Evolutionary conservation across 35 echinoderm and acorn worm genomes (phyloP).

Genomic region (Apostichopus californicus): DNA sequence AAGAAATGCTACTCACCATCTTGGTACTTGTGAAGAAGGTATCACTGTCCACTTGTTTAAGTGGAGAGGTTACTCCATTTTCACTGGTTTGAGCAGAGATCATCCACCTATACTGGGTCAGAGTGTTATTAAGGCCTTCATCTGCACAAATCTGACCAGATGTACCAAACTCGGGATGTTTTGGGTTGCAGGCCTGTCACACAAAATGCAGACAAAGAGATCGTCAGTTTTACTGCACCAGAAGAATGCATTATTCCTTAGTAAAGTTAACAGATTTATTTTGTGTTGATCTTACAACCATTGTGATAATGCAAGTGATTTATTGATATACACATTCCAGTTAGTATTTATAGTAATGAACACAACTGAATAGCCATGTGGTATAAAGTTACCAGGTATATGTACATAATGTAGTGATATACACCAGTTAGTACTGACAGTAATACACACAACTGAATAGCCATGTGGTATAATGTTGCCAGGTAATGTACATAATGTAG

Average conservation of each 20-base stretch:
- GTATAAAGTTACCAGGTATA: no score
- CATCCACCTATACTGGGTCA: conserved; percentile 96
- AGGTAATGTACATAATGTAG: no score
- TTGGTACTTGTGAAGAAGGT: conserved; percentile 98
- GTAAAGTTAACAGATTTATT: no score
- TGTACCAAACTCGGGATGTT: conserved; percentile 87
- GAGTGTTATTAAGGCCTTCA: conserved; percentile 88
- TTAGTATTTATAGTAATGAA: conserved; percentile 79
- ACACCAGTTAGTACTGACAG: conserved; percentile 71
- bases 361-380: conserved; percentile 90
- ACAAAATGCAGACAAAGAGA: no score
- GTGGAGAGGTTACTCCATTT: conserved; percentile 83
- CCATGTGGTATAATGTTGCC: no score
- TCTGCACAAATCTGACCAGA: conserved; percentile 85
- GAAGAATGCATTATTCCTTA: no score
- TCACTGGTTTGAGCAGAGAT: conserved; percentile 83
- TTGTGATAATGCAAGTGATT: no score
- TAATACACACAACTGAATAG: no score
- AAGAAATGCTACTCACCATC: conserved; percentile 54
- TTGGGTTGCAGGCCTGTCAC: conserved; percentile 93
- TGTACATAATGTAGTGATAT: no score
- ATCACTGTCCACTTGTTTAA: conserved; percentile 84
- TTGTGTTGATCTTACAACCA: no score
- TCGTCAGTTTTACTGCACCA: no score
- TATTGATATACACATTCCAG: no score